A percentile compares a stretch with the other conserved stretches of the same genome.
phyloP scores from a whole-genome alignment of 2,888 invertebrate genomes.

The Frankliniella fusca region DNA sequence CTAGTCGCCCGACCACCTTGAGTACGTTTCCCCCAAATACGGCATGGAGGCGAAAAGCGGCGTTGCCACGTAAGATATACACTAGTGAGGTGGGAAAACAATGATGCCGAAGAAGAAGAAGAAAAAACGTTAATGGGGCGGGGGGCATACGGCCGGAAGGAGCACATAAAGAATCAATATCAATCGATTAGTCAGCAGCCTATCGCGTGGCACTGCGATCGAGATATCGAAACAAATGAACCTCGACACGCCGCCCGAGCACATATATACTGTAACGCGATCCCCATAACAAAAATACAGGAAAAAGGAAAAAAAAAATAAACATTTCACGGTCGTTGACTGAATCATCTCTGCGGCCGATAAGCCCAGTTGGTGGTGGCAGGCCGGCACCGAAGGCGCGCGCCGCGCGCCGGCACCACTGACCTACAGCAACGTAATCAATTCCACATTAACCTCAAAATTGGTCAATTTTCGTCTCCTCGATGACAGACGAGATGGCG shows the following conservation, averaged over 20 bases:
- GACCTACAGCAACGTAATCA: constrained; percentile 24
- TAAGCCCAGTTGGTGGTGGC: background rate
- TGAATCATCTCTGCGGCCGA: background rate
- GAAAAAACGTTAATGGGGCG: no score
- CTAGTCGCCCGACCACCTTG: background rate
- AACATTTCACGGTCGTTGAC: background rate
- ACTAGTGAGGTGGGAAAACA: no score
- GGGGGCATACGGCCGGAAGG: background rate
- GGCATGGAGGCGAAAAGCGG: background rate
- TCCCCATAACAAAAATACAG: background rate
- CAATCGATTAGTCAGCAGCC: no score
- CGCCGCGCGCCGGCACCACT: background rate
- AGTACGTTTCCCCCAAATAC: background rate
- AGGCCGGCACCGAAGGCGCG: background rate
- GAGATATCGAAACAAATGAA: constrained; percentile 13
- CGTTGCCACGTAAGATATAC: background rate
- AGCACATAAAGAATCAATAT: background rate
- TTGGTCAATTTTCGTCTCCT: constrained; percentile 21
- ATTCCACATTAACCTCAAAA: constrained; percentile 17
- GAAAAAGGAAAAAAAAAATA: background rate
- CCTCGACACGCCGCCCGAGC: background rate
- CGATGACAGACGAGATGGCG: constrained; percentile 19
- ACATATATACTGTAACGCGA: background rate
- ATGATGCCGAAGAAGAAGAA: no score
- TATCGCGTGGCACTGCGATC: background rate